These are phyloP conservation scores for Neoarius graeffei DNA, from an alignment of 2,113 vertebrate genomes.

Conservation along the genomic window DNA sequence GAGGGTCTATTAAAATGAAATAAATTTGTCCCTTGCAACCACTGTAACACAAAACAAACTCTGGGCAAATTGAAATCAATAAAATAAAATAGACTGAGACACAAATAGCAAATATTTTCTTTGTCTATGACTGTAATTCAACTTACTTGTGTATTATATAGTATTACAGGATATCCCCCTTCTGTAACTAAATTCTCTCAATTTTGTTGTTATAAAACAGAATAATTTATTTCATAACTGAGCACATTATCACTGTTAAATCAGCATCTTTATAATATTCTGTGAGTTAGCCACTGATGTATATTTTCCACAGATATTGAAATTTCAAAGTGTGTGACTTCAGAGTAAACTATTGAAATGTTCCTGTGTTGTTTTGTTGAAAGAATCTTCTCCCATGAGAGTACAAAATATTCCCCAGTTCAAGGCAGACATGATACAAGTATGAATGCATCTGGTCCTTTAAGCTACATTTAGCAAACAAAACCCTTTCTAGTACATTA, in stretches of 20 bases:
- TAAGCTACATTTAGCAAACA: neutral
- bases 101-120: neutral
- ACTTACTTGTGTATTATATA: neutral
- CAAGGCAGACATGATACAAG: neutral
- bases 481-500: neutral
- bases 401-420: conserved; percentile 17
- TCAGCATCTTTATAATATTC: conserved; percentile 53
- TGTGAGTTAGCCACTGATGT: conserved; percentile 43
- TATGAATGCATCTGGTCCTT: neutral
- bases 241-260: neutral
- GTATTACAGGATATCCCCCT: neutral
- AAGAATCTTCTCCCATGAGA: conserved; percentile 58
- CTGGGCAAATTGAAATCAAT: neutral
- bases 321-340: conserved; percentile 62
- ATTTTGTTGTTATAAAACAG: neutral
- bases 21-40: neutral
- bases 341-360: conserved; percentile 64
- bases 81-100: neutral
- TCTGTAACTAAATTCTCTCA: too few relatives aligned
- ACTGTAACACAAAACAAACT: neutral
- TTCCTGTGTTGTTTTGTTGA: conserved; percentile 60
- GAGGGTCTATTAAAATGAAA: neutral
- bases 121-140: neutral
- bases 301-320: conserved; percentile 54
- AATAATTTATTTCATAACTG: neutral